A percentile compares a stretch with the other conserved stretches of the same genome.
These are phyloP conservation scores for Therioaphis trifolii DNA, from an alignment of 2,888 invertebrate species.

Conservation along the genomic window DNA sequence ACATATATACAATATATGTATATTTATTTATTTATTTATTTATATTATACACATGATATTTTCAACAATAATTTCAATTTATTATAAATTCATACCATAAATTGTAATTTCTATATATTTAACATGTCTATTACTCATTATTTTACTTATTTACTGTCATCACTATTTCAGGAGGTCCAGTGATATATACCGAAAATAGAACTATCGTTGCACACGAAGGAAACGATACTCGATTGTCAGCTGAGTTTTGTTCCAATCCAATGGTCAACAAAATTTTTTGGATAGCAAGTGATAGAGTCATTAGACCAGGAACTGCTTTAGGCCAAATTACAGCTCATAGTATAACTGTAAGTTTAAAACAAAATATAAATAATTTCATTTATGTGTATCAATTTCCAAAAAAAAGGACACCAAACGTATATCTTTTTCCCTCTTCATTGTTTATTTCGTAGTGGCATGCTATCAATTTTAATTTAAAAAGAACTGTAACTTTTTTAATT, in stretches of 20 bases:
- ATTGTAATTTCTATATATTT: not conserved
- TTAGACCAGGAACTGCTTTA: constrained; percentile 72
- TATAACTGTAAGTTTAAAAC: constrained; percentile 70
- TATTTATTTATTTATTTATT: no score
- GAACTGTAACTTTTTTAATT: no score
- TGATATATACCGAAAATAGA: constrained; percentile 75
- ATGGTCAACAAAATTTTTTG: constrained; percentile 75
- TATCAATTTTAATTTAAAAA: no score
- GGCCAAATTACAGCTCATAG: constrained; percentile 71
- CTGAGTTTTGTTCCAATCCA: constrained; percentile 84
- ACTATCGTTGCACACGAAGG: constrained; percentile 72
- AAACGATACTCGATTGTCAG: constrained; percentile 76
- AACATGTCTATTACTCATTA: not conserved
- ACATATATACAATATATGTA: no score
- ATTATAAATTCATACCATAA: not conserved
- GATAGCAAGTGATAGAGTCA: constrained; percentile 73
- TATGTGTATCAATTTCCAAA: no score
- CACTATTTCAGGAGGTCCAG: constrained; percentile 73
- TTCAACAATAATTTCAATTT: not conserved
- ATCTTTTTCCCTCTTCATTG: no score
- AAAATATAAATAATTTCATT: no score
- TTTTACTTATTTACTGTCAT: not conserved
- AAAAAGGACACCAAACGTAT: no score
- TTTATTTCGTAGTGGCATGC: no score
- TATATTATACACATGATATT: not conserved